Conservation (phyloP, 2,113 vertebrate genomes). For the Phodopus roborovskii region DNA sequence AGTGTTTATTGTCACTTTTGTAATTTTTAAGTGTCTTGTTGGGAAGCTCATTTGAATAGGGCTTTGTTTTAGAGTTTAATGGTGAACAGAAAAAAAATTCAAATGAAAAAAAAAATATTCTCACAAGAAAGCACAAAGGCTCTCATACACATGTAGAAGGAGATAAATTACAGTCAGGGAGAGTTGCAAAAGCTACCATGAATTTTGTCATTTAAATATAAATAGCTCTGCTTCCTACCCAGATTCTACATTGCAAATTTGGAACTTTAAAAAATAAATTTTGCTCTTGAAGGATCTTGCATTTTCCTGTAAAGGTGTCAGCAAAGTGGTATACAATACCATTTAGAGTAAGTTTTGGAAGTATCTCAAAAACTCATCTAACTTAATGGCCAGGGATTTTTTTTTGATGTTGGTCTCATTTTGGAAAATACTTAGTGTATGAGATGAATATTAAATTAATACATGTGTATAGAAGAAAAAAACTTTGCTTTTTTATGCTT, state of each 20-base stretch:
- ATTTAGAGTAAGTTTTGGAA: conserved; percentile 53
- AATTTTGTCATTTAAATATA: background rate
- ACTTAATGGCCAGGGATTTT: background rate
- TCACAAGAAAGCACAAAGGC: background rate
- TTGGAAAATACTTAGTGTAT: background rate
- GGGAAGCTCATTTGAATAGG: conserved; percentile 31
- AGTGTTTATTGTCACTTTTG: background rate
- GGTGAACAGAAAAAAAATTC: background rate
- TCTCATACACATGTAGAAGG: background rate
- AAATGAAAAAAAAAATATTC: background rate
- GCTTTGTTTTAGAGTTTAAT: conserved; percentile 27
- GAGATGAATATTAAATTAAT: background rate
- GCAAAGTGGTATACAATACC: background rate
- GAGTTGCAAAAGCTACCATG: background rate
- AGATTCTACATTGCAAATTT: background rate
- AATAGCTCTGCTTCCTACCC: background rate
- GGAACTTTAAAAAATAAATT: conserved; percentile 34
- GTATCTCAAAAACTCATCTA: conserved; percentile 35
- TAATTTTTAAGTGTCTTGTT: background rate
- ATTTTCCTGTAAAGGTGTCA: conserved; percentile 48
- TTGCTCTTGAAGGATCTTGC: background rate
- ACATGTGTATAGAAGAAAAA: background rate
- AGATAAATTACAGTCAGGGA: background rate
- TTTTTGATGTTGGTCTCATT: background rate
- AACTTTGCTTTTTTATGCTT: background rate